These are phyloP conservation scores for Thecophora atra DNA, from an alignment of 2,888 invertebrate species.

Conservation along the genomic window DNA sequence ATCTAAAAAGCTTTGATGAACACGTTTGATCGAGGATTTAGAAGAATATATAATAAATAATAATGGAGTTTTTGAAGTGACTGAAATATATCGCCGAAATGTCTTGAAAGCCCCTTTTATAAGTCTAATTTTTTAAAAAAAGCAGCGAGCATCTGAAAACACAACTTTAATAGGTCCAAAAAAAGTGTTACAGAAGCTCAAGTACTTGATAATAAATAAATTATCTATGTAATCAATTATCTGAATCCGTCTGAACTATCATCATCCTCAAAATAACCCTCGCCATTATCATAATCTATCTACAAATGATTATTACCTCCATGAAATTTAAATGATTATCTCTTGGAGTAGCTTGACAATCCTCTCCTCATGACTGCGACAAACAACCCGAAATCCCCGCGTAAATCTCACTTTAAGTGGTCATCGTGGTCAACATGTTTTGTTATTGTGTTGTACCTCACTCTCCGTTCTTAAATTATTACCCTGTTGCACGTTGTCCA, in stretches of 20 bases:
- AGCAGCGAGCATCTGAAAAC: too few relatives aligned
- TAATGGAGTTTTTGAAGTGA: too few relatives aligned
- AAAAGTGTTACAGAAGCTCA: too few relatives aligned
- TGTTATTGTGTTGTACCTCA: background rate
- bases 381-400: too few relatives aligned
- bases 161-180: too few relatives aligned
- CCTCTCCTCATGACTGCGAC: background rate
- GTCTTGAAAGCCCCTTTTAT: too few relatives aligned
- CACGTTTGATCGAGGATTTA: background rate
- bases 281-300: background rate
- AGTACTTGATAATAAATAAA: too few relatives aligned
- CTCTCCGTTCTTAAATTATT: background rate
- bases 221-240: too few relatives aligned
- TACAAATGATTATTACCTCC: background rate
- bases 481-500: conserved; percentile 24
- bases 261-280: background rate
- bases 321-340: background rate
- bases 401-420: conserved; percentile 9
- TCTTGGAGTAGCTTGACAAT: background rate
- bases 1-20: too few relatives aligned
- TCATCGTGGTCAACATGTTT: conserved; percentile 14
- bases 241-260: background rate
- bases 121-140: too few relatives aligned
- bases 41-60: background rate
- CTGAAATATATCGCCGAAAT: too few relatives aligned